Evolutionary conservation across 2,113 vertebrate species (phyloP).

Genomic region (Struthio camelus): DNA sequence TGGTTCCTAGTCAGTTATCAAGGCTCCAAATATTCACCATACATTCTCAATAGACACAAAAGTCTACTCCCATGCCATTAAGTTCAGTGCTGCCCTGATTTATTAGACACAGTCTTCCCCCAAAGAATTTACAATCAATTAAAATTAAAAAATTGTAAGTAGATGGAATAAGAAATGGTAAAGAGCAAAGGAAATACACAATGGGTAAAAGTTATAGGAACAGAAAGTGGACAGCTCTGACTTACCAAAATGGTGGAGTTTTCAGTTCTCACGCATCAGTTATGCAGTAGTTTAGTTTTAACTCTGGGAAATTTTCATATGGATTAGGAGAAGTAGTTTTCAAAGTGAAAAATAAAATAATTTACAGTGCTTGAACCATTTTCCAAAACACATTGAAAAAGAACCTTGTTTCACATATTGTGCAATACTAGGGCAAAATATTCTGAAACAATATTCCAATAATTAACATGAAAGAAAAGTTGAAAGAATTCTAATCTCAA

Average conservation of each 20-base stretch:
- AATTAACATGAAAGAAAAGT: background rate
- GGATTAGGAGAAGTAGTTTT: background rate
- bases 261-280: background rate
- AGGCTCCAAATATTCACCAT: background rate
- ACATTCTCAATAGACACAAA: background rate
- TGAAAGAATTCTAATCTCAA: background rate
- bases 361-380: background rate
- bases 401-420: background rate
- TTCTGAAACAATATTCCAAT: background rate
- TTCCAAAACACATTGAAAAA: background rate
- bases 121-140: background rate
- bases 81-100: background rate
- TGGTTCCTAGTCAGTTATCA: background rate
- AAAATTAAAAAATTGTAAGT: background rate
- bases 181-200: background rate
- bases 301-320: background rate
- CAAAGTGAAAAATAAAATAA: background rate
- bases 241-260: background rate
- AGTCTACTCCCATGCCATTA: background rate
- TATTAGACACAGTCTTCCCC: background rate
- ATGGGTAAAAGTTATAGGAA: background rate
- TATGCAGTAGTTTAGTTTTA: background rate
- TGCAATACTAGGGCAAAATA: background rate
- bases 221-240: background rate
- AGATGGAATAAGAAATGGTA: background rate